Evolutionary conservation across 2,797 vertebrate genomes (phyloP).

Genomic region (Pantherophis vulpinus): DNA sequence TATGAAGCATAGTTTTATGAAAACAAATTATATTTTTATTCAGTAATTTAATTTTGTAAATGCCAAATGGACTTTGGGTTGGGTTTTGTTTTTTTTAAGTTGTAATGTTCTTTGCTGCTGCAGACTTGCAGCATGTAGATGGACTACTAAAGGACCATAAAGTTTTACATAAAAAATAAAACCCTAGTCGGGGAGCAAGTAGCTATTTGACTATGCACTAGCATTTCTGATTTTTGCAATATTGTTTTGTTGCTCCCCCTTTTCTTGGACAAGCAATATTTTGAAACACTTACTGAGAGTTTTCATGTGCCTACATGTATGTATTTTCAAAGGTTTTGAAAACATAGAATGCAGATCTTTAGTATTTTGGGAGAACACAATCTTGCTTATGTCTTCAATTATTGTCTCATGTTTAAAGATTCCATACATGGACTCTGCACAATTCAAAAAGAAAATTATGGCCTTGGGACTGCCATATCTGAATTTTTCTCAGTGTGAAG

Average conservation of each 20-base stretch:
- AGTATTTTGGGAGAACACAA: slow-evolving; percentile 76
- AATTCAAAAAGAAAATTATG: slow-evolving; percentile 35
- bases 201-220: slow-evolving; percentile 79
- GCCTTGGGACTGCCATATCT: slow-evolving; percentile 63
- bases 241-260: slow-evolving; percentile 57
- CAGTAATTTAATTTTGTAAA: slow-evolving; percentile 85
- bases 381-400: slow-evolving; percentile 74
- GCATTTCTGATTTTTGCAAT: slow-evolving; percentile 73
- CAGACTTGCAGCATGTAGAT: slow-evolving; percentile 78
- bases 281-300: slow-evolving; percentile 79
- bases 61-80: slow-evolving; percentile 78
- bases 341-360: slow-evolving; percentile 81
- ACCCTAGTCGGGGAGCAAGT: slow-evolving; percentile 54
- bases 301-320: slow-evolving; percentile 61
- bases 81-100: neutral
- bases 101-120: slow-evolving; percentile 76
- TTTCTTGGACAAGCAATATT: slow-evolving; percentile 60
- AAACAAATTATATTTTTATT: slow-evolving; percentile 88
- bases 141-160: slow-evolving; percentile 77
- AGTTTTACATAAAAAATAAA: slow-evolving; percentile 72
- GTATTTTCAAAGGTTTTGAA: slow-evolving; percentile 61
- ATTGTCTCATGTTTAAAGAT: slow-evolving; percentile 65
- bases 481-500: slow-evolving; percentile 66
- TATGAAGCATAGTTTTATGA: slow-evolving; percentile 83
- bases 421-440: slow-evolving; percentile 55